Percentiles rank a stretch among this genome's conserved stretches.
phyloP scores from a whole-genome alignment of 1,140 invertebrate genomes.

The Euwallacea similis region DNA sequence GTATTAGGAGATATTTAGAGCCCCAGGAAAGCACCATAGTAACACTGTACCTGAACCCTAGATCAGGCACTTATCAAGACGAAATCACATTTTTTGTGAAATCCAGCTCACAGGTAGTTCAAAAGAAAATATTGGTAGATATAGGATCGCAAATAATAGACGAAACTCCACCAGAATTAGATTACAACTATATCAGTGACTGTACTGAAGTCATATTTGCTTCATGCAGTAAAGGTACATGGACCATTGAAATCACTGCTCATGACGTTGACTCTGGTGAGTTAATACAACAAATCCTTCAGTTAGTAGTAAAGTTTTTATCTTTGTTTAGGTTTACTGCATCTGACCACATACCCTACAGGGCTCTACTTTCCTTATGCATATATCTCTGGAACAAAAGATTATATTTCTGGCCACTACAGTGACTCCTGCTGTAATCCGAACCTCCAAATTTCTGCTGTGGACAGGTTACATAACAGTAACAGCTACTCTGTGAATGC shows the following conservation, averaged over 20 bases:
- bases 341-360: slow-evolving; percentile 52
- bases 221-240: slow-evolving; percentile 55
- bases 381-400: slow-evolving; percentile 56
- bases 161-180: slow-evolving; percentile 50
- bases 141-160: slow-evolving; percentile 50
- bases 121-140: slow-evolving; percentile 55
- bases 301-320: neutral
- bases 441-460: slow-evolving; percentile 53
- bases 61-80: slow-evolving; percentile 42
- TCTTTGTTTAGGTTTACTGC: slow-evolving; percentile 53
- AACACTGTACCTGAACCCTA: slow-evolving; percentile 31
- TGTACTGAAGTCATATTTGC: slow-evolving; percentile 53
- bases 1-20: slow-evolving; percentile 22
- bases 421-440: slow-evolving; percentile 58
- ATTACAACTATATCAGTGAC: slow-evolving; percentile 57
- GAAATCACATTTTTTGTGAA: slow-evolving; percentile 52
- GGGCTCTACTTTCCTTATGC: slow-evolving; percentile 52
- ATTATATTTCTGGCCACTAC: slow-evolving; percentile 55
- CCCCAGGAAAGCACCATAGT: slow-evolving; percentile 41
- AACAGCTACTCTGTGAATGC: slow-evolving; percentile 53
- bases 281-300: neutral
- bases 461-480: slow-evolving; percentile 54
- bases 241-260: slow-evolving; percentile 57
- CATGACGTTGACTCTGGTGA: slow-evolving; percentile 56
- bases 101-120: slow-evolving; percentile 45